A percentile compares a stretch with the other conserved stretches of the same genome.
phyloP scores from a whole-genome alignment of 1,140 invertebrate species.

The Kradibia gibbosae region DNA sequence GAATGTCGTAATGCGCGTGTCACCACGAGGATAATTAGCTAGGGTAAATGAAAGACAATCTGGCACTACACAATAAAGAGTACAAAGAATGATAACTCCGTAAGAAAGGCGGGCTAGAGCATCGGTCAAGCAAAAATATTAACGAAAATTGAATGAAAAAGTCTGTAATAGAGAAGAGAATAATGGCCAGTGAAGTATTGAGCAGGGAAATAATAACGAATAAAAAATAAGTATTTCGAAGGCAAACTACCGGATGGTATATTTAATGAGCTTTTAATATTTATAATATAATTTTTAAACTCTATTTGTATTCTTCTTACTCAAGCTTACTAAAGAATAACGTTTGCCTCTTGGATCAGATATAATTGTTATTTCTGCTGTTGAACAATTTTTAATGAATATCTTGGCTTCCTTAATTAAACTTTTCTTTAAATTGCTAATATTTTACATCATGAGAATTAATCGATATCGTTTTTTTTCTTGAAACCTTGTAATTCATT shows the following conservation, averaged over 20 bases:
- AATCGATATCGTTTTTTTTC: too few relatives aligned
- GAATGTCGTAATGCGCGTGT: not conserved
- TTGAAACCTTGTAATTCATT: too few relatives aligned
- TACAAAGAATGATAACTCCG: not conserved
- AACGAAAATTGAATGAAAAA: not conserved
- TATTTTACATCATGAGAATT: too few relatives aligned
- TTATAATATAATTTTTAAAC: constrained; percentile 31
- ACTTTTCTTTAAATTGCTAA: not conserved
- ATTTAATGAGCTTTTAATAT: constrained; percentile 44
- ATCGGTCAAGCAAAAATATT: not conserved
- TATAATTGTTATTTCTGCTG: too few relatives aligned
- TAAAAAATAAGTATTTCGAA: constrained; percentile 40
- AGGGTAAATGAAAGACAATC: not conserved
- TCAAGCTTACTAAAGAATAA: not conserved
- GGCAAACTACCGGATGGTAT: constrained; percentile 30
- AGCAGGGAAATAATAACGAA: constrained; percentile 27
- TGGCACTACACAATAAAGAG: not conserved
- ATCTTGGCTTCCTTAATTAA: not conserved
- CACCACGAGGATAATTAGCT: not conserved
- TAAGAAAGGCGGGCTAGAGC: not conserved
- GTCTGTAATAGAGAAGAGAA: not conserved
- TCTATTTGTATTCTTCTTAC: constrained; percentile 20
- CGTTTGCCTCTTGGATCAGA: too few relatives aligned
- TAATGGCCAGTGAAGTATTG: not conserved
- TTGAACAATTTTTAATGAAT: not conserved